Evolutionary conservation across 1,140 invertebrate genomes (phyloP).

Genomic region (Brachystomella parvula): DNA sequence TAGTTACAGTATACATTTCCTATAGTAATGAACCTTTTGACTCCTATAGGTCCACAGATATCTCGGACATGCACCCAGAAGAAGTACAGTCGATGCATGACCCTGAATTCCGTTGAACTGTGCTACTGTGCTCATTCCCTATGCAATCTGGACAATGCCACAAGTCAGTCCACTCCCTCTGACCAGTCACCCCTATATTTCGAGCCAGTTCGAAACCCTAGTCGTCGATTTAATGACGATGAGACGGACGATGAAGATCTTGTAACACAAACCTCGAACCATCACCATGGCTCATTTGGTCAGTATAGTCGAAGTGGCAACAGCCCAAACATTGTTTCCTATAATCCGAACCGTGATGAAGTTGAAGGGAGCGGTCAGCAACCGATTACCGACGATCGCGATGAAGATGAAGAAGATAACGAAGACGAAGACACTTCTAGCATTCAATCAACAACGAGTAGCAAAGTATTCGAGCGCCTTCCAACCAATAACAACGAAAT

Average conservation of each 20-base stretch:
- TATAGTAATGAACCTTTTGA: constrained; percentile 12
- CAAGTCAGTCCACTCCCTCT: neutral
- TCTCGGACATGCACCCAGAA: constrained; percentile 47
- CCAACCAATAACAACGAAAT: neutral
- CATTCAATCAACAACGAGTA: neutral
- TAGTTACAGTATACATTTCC: neutral
- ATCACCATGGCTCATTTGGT: neutral
- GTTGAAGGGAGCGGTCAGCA: neutral
- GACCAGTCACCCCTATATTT: neutral
- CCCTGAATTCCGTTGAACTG: constrained; percentile 46
- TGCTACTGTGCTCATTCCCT: constrained; percentile 49
- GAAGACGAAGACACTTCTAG: neutral
- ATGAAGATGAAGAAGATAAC: neutral
- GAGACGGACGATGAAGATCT: constrained; percentile 31
- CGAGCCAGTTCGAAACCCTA: constrained; percentile 3
- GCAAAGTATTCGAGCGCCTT: neutral
- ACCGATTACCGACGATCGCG: neutral
- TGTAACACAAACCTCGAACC: neutral
- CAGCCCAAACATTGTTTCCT: neutral
- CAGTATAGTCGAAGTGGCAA: neutral
- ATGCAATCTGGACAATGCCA: constrained; percentile 44
- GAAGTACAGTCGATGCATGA: constrained; percentile 46
- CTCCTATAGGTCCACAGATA: constrained; percentile 45
- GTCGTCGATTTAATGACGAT: constrained; percentile 21
- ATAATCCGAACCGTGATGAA: neutral